A percentile compares a stretch with the other conserved stretches of the same genome.
These are phyloP conservation scores for Anorthoa munda DNA, from an alignment of 2,888 invertebrate genomes.

Conservation along the genomic window DNA sequence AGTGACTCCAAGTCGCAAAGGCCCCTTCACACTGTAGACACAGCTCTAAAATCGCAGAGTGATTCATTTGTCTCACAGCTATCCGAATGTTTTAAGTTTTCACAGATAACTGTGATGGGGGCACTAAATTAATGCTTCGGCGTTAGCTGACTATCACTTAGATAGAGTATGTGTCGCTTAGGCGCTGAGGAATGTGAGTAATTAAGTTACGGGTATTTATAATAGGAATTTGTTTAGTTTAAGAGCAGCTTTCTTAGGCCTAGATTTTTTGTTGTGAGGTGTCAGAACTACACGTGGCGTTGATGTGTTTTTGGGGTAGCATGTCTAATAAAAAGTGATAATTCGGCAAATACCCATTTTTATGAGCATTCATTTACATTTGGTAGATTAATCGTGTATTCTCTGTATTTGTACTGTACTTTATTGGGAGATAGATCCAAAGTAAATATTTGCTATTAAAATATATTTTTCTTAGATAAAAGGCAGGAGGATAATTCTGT, in stretches of 20 bases:
- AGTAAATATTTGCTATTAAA: too few species aligned
- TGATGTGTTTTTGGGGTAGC: background rate
- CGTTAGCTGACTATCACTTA: conserved; percentile 69
- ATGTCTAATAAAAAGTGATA: background rate
- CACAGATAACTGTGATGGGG: conserved; percentile 76
- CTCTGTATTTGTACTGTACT: too few species aligned
- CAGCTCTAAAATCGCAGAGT: conserved; percentile 78
- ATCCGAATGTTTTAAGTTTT: conserved; percentile 84
- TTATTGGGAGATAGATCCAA: too few species aligned
- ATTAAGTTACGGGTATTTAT: conserved; percentile 53
- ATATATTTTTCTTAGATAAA: too few species aligned
- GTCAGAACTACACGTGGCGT: background rate
- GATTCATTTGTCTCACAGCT: conserved; percentile 82
- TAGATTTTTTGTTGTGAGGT: background rate
- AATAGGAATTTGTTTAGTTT: conserved; percentile 20
- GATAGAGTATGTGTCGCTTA: conserved; percentile 72
- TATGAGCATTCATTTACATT: background rate
- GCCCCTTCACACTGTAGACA: conserved; percentile 30
- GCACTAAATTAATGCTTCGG: conserved; percentile 79
- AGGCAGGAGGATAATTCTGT: too few species aligned
- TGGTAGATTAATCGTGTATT: too few species aligned
- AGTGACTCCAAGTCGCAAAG: conserved; percentile 13
- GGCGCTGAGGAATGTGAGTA: conserved; percentile 67
- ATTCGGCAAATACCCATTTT: background rate
- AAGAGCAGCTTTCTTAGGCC: background rate